phyloP scores from a whole-genome alignment of 2,797 vertebrate species.

The Mycteria americana region DNA sequence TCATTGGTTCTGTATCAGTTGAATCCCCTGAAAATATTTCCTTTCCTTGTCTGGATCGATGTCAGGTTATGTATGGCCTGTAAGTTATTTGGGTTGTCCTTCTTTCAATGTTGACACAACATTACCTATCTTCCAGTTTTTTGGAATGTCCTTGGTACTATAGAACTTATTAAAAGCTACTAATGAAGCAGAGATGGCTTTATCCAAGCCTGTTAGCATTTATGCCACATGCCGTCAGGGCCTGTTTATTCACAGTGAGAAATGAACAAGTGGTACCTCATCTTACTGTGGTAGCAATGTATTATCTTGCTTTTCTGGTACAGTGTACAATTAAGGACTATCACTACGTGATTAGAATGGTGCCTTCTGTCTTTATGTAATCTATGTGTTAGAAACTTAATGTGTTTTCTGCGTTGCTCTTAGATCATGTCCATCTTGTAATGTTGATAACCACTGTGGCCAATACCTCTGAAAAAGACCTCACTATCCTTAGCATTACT shows the following conservation, averaged over 20 bases:
- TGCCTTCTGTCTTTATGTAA: neutral
- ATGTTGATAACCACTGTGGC: neutral
- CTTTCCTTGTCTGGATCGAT: neutral
- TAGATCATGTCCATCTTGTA: neutral
- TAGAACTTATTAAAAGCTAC: neutral
- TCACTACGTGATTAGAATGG: neutral
- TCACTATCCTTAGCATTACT: neutral
- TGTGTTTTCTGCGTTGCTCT: neutral
- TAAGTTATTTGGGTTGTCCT: neutral
- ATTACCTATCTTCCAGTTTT: neutral
- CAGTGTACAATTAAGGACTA: neutral
- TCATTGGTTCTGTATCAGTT: neutral
- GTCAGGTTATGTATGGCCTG: neutral
- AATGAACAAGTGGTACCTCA: neutral
- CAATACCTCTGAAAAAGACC: neutral
- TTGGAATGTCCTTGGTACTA: neutral
- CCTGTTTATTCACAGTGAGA: neutral
- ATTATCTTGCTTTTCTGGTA: neutral
- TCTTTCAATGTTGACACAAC: neutral
- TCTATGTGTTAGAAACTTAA: neutral
- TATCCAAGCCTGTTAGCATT: neutral
- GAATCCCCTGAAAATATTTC: neutral
- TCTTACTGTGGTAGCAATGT: neutral
- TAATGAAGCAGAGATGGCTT: neutral
- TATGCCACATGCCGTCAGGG: neutral